phyloP scores from a whole-genome alignment of 2,888 invertebrate genomes.

The Tenthredo livida region DNA sequence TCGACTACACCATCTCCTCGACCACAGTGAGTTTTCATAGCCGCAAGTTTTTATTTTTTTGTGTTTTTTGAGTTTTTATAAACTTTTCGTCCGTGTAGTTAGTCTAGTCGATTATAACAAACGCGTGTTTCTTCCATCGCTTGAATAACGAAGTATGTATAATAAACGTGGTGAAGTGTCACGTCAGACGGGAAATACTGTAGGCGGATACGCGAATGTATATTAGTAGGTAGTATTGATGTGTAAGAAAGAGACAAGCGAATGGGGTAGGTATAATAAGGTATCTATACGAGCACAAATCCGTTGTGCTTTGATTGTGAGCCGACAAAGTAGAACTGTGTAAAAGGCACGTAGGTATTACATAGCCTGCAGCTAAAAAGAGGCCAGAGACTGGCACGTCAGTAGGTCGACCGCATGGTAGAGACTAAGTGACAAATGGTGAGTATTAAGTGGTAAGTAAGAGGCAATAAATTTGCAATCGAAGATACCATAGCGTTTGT shows the following conservation, averaged over 20 bases:
- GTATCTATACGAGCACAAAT: background rate
- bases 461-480: conserved; percentile 43
- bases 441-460: conserved; percentile 45
- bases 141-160: background rate
- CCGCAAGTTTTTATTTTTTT: no score
- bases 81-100: no score
- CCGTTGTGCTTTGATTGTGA: background rate
- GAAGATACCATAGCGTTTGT: conserved; percentile 42
- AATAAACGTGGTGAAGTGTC: conserved; percentile 11
- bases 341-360: conserved; percentile 1
- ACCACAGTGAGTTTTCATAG: conserved; percentile 41
- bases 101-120: no score
- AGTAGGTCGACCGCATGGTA: conserved; percentile 49
- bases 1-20: conserved; percentile 14
- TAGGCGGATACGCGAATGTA: conserved; percentile 11
- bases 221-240: background rate
- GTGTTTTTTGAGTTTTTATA: no score
- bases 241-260: background rate
- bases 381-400: conserved; percentile 46
- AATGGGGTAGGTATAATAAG: background rate
- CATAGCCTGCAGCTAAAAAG: conserved; percentile 36
- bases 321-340: conserved; percentile 18
- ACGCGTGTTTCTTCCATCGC: no score
- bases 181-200: conserved; percentile 8
- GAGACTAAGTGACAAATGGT: conserved; percentile 41